Base-by-base conservation (phyloP, 2,113 vertebrate genomes). In the Microtus pennsylvanicus region DNA sequence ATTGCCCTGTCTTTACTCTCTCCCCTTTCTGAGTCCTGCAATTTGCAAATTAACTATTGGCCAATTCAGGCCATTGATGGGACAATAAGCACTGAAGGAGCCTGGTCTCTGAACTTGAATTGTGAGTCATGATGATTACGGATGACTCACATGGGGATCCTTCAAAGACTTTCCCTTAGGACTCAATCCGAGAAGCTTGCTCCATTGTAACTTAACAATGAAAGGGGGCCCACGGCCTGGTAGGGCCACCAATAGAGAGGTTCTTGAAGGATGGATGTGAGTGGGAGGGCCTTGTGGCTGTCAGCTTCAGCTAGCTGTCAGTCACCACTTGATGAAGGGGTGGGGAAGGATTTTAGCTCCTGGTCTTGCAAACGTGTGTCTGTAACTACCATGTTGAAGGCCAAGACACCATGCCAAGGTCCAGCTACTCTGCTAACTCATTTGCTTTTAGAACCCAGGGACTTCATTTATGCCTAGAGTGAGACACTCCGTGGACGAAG, bases 11-110 rank as follows among this genome's bases (percentile, higher is more conserved):
- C 70, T 85, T 38, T 88, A 52, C 38, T 65, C 33, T 74, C 88
- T 88, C 67, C 30, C 88, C 45, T 93, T 35, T 86, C 55, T 3
- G 61, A 76, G 88, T 93, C 94, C 92, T 93, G 42, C 96, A 97
- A 91, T 96, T 95, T 96, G 76, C 80, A 94, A 88, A 96, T 94
- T 88, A 95, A 86, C 67, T 72, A 50, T 88, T 61, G 94, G 92
- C 88, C 90, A 89, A 85, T 77, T 90, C 30, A 3, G 85, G 55
- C 88, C 69, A 58, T 26, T 45, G 70, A 89, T 50, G 90, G 85
- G 72, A 63, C 87, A 88, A 95, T 92, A 52, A 77, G 45, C 63
- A 47, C 30, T 5, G 70, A 78, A 19, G 72, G 21, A 83, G 86
- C 13, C 22, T 65, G 47, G 69, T 47, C 94, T 97, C 95, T 89